Conservation (phyloP, 2,888 invertebrate species). For the Heterodera filipjevi region DNA sequence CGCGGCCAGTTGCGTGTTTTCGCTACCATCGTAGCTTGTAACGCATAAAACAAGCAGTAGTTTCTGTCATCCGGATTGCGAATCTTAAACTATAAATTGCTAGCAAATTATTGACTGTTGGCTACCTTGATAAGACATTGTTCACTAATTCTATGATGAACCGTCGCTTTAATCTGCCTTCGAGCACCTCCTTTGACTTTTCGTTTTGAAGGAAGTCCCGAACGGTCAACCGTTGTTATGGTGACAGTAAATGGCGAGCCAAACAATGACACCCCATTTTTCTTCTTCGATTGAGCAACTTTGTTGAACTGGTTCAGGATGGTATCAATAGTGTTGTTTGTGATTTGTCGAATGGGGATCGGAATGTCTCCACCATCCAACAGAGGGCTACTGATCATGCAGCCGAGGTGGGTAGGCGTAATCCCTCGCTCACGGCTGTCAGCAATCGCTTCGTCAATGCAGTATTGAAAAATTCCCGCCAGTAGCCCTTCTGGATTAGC, state of each 20-base stretch:
- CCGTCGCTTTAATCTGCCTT: background rate
- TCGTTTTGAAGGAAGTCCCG: background rate
- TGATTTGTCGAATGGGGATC: background rate
- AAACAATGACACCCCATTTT: background rate
- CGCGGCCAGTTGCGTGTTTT: background rate
- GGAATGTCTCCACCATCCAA: background rate
- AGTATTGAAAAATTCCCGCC: conserved; percentile 6
- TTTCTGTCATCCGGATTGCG: background rate
- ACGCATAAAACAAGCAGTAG: background rate
- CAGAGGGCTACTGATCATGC: background rate
- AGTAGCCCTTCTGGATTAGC: background rate
- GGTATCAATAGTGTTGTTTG: background rate
- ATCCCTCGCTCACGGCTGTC: background rate
- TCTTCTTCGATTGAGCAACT: background rate
- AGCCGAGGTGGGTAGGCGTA: background rate
- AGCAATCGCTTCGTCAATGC: background rate
- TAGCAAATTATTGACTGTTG: too few species aligned
- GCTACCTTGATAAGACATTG: conserved; percentile 8
- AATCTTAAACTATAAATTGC: background rate
- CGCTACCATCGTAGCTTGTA: background rate
- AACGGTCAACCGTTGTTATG: background rate
- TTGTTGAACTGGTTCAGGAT: background rate
- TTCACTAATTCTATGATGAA: background rate
- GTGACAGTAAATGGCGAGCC: background rate
- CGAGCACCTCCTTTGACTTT: background rate